A percentile compares a stretch with the other conserved stretches of the same genome.
These are phyloP conservation scores for Ianthella basta DNA, from an alignment of 37 sponge, comb jelly and placozoan species.

Conservation along the genomic window DNA sequence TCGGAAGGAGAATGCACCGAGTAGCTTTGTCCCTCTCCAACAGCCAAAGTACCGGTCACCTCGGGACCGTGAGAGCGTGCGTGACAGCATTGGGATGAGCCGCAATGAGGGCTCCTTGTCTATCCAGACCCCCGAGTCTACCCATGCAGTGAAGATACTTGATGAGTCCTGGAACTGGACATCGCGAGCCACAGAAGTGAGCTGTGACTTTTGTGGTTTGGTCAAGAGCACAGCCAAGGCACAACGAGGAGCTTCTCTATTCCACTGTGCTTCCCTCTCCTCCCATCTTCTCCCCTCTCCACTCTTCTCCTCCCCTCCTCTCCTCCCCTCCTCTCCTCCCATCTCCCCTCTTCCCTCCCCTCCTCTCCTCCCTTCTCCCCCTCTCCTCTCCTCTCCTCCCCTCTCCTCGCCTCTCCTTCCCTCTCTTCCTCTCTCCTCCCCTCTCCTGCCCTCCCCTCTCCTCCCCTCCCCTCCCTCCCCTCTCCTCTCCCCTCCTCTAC, in stretches of 20 bases:
- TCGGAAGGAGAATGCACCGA: not conserved
- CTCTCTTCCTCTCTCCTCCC: too few species aligned
- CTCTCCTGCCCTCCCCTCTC: too few species aligned
- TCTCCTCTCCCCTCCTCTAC: not conserved
- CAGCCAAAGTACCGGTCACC: slow-evolving; percentile 13
- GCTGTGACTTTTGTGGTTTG: not conserved
- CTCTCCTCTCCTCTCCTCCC: too few species aligned
- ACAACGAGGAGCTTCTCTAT: too few species aligned
- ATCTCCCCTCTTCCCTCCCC: too few species aligned
- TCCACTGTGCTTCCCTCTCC: too few species aligned
- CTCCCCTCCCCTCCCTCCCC: not conserved
- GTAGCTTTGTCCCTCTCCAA: slow-evolving; percentile 25
- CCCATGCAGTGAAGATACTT: slow-evolving; percentile 21
- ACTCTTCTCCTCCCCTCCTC: too few species aligned
- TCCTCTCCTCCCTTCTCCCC: too few species aligned
- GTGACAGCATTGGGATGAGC: not conserved
- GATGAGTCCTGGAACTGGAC: slow-evolving; percentile 24
- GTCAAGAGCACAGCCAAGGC: too few species aligned
- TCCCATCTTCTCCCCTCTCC: too few species aligned
- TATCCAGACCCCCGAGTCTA: slow-evolving; percentile 19
- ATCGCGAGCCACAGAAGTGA: not conserved
- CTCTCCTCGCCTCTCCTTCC: too few species aligned
- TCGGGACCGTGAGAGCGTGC: not conserved
- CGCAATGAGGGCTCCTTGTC: not conserved
- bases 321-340: too few species aligned